phyloP scores from a whole-genome alignment of 23 tunicate species.

The Botrylloides violaceus region DNA sequence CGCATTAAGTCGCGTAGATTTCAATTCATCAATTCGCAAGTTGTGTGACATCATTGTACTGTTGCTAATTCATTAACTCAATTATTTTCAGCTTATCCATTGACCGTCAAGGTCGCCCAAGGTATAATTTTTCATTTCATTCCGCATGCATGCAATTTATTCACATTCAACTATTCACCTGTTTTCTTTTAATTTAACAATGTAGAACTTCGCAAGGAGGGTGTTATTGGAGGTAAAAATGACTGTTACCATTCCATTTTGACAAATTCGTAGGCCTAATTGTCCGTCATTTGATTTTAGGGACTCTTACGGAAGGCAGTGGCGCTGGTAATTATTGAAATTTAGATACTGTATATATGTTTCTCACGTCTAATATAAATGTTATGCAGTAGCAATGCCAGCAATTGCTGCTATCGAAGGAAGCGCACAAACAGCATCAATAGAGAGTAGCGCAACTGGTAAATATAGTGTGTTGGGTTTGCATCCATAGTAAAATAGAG shows the following conservation, averaged over 20 bases:
- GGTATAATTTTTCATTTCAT: slow-evolving; percentile 14
- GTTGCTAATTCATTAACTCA: not conserved
- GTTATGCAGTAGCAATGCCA: not conserved
- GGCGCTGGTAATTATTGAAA: slow-evolving; percentile 3
- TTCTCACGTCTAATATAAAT: too few species aligned
- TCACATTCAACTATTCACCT: not conserved
- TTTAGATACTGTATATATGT: not conserved
- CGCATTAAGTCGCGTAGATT: too few species aligned
- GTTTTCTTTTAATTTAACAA: not conserved
- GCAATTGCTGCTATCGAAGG: not conserved
- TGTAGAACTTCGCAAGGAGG: not conserved
- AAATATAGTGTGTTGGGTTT: too few species aligned
- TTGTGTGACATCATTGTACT: too few species aligned
- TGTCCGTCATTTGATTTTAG: not conserved
- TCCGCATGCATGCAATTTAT: not conserved
- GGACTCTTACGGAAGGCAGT: not conserved
- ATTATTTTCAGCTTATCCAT: slow-evolving; percentile 10
- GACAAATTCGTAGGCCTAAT: too few species aligned
- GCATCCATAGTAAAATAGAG: too few species aligned
- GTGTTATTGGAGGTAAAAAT: not conserved
- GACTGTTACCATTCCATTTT: too few species aligned
- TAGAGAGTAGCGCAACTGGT: not conserved
- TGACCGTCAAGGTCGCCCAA: not conserved
- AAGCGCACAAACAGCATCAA: not conserved
- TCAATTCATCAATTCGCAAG: too few species aligned